These are phyloP conservation scores for Acleris cristana DNA, from an alignment of 2,888 invertebrate genomes.

Conservation along the genomic window DNA sequence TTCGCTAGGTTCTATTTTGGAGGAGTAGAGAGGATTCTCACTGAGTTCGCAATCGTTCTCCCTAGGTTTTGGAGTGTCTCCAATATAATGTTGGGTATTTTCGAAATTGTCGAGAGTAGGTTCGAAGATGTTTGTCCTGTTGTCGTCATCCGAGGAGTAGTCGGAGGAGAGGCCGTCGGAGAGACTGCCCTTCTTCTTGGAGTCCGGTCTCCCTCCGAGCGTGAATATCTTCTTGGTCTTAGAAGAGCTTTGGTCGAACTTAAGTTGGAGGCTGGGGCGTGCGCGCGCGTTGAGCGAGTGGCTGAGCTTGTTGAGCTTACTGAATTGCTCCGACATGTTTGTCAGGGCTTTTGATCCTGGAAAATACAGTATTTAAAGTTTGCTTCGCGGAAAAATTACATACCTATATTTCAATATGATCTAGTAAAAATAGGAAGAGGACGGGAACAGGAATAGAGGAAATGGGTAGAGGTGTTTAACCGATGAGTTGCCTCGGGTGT, in stretches of 20 bases:
- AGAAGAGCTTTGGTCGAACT: conserved; percentile 73
- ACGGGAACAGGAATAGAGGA: too few relatives aligned
- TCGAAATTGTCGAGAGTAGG: conserved; percentile 80
- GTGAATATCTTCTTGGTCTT: conserved; percentile 80
- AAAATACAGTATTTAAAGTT: conserved; percentile 40
- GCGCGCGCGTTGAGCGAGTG: conserved; percentile 85
- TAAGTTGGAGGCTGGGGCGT: conserved; percentile 78
- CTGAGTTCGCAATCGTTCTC: conserved; percentile 75
- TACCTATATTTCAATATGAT: too few relatives aligned
- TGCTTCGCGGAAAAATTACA: too few relatives aligned
- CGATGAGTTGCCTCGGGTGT: too few relatives aligned
- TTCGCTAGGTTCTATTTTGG: conserved; percentile 69
- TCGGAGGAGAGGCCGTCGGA: conserved; percentile 86
- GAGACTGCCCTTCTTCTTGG: conserved; percentile 86
- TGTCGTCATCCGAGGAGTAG: conserved; percentile 81
- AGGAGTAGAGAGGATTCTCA: conserved; percentile 76
- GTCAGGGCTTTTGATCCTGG: conserved; percentile 92
- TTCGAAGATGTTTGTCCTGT: conserved; percentile 76
- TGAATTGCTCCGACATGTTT: conserved; percentile 94
- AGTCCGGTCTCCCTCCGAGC: conserved; percentile 71
- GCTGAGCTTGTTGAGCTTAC: conserved; percentile 90
- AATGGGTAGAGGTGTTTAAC: too few relatives aligned
- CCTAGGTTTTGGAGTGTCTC: conserved; percentile 56
- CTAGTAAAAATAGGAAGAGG: too few relatives aligned
- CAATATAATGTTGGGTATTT: conserved; percentile 77